Base-by-base conservation (phyloP, 2,113 vertebrate species). In the Pseudonaja textilis region DNA sequence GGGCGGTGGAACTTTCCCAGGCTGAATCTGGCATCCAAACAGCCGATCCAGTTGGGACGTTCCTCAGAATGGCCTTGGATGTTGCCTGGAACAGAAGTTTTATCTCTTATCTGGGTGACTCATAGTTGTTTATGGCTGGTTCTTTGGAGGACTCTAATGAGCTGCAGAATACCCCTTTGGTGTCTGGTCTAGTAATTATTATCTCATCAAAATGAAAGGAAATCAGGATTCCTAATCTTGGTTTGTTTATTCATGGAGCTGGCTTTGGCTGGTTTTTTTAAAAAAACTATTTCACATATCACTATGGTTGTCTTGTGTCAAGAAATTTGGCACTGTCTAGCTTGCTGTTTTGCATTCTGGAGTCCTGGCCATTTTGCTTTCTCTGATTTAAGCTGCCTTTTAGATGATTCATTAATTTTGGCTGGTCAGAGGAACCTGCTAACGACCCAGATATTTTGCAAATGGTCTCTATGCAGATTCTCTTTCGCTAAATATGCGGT, bases 171-270 rank as follows among this genome's bases (percentile, higher is more conserved):
- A 91, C 90, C 85, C 85, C 47, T 89, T 93, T 61, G 74, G 0
- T 0, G 14, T 85, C 34, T 39, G 74, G 59, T 90, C 93, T 93
- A 34, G 94, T 86, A 92, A 57, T 94, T 91, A 69, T 95, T 95
- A 95, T 88, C 56, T 55, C n/a, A 29, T 69, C 39, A 89, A 23
- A 87, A 55, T 92, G 93, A 55, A 81, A 94, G 88, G 55, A 87
- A 91, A 69, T 91, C 91, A 56, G 0, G 1, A 42, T 87, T 91
- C 85, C 45, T 86, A 29, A 92, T 47, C 91, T 45, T 9, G 54
- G 92, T 56, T 95, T 92, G 91, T 59, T 95, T 92, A 55, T 94
- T 96, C 92, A 57, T 94, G 95, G 93, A 91, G 90, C 45, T 9
- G 34, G 1, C 87, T 92, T 86, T 34, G 93, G 89, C 69, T 95